Conservation (phyloP, 2,797 vertebrate genomes). For the Cetoscarus ocellatus region DNA sequence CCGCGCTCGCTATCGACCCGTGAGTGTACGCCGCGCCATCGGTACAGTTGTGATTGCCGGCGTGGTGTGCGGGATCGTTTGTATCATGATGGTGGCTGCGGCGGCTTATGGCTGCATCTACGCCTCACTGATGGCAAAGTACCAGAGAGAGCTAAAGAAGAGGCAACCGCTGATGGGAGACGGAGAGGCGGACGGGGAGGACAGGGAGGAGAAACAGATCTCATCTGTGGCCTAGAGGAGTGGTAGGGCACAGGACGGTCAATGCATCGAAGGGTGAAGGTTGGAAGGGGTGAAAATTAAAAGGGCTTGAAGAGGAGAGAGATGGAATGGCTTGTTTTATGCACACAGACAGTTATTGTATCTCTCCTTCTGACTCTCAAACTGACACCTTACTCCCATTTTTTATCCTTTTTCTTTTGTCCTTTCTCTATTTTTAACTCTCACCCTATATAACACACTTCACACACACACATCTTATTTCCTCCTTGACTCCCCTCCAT, state of each 20-base stretch:
- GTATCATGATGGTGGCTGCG: constrained; percentile 99
- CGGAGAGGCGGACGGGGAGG: constrained; percentile 84
- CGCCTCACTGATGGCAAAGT: constrained; percentile 98
- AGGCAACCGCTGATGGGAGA: constrained; percentile 97
- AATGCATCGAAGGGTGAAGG: constrained; percentile 63
- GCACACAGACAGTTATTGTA: constrained; percentile 42
- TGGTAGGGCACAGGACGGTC: constrained; percentile 49
- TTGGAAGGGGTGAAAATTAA: constrained; percentile 50
- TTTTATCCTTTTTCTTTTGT: constrained; percentile 51
- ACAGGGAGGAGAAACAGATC: constrained; percentile 95
- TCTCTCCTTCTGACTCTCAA: constrained; percentile 57
- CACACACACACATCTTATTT: constrained; percentile 49
- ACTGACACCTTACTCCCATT: constrained; percentile 51
- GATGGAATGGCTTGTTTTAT: constrained; percentile 54
- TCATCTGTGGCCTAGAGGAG: constrained; percentile 94
- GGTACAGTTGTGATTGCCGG: constrained; percentile 98
- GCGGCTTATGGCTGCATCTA: constrained; percentile 99
- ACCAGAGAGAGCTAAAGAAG: constrained; percentile 98
- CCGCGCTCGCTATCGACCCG: constrained; percentile 92
- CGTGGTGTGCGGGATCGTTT: constrained; percentile 97
- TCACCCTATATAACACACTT: no score
- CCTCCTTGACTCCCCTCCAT: constrained; percentile 51
- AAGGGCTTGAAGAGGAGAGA: constrained; percentile 77
- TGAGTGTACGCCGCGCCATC: constrained; percentile 95
- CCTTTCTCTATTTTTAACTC: constrained; percentile 67